Evolutionary conservation across 2,113 vertebrate genomes (phyloP), one percentile per base, ranked within the genome.

Genomic region (Aegotheles bennettii): DNA sequence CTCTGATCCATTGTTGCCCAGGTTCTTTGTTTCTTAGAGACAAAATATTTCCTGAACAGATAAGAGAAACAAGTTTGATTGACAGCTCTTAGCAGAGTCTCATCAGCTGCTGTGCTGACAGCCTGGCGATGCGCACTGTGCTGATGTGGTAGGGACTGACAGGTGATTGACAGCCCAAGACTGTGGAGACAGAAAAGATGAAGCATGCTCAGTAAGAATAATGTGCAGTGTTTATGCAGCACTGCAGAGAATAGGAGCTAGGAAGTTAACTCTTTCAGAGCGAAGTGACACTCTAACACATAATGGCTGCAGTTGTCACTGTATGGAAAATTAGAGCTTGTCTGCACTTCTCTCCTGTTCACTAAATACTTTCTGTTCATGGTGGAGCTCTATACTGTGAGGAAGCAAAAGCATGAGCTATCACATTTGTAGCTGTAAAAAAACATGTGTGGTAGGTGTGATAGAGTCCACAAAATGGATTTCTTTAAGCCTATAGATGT

Each of bases 141-240:
- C 97, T 98, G 98, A 98, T 97, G 97, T 97, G 97, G 87, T 60
- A 33, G 92, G 85, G 78, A 92, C 95, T 98, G 98, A 98, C 98
- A 98, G 97, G 26, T 98, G 98, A 98, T 96, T 98, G 98, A 98
- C 98, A 98, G 98, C 95, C 67, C 86, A 86, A 94, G 96, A 87
- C 97, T 93, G 88, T 91, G 89, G 94, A 97, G 97, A 95, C 94
- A 89, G 93, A 74, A 87, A 96, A 97, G 95, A 97, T 88, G 97
- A 97, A 96, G 97, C 97, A 91, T 91, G 97, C 97, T 97, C 96
- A 96, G 97, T 97, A 89, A 89, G 95, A 97, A 97, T 95, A 95
- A 94, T 95, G 82, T 84, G 45, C 84, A 56, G 95, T 95, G 97
- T 97, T 97, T 96, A 94, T 98, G 97, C 96, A 94, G 96, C 26